Base-by-base conservation (phyloP, 2,797 vertebrate species). In the Anguilla megastoma region DNA sequence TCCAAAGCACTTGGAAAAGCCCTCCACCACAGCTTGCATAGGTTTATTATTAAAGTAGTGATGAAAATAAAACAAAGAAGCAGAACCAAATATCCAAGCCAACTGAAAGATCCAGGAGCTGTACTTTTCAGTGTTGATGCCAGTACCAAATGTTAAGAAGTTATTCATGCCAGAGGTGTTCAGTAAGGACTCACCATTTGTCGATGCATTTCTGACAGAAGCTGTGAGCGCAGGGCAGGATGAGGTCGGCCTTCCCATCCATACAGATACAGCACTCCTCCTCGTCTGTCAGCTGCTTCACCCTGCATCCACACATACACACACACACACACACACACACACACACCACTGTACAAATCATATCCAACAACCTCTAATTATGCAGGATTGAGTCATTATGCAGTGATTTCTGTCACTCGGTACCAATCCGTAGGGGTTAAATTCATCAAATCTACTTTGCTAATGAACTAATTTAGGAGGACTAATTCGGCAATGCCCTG, bases 191-290 rank as follows among this genome's bases (percentile, higher is more conserved):
- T 94, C 93, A 99, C 98, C 99, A 99, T 93, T 98, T 99, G 92
- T 99, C 99, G 84, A 99, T 99, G 94, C 99, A 99, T 90, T 99
- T 99, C 96, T 99, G 99, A 94, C 99, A 99, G 95, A 99, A 99
- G 93, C 96, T 99, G 96, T 99, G 99, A 18, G 98, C 95, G 79
- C 99, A 99, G 0, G 99, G 98, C 87, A 99, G 95, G 91, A 99
- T 99, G 56, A 99, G 96, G 94, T 99, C 98, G 18, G 97, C 96
- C 88, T 97, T 98, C 0, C 97, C 97, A 27, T 99, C 99, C 98
- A 99, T 99, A 90, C 98, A 99, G 94, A 99, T 99, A 56, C 99
- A 99, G 86, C 99, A 99, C 89, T 99, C 99, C 89, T 99, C 99
- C 89, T 99, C 97, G 85, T 99, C 98, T 0, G 98, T 99, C 94